These are phyloP conservation scores for Spatula versicolor DNA, from an alignment of 2,797 vertebrate genomes.

Conservation along the genomic window DNA sequence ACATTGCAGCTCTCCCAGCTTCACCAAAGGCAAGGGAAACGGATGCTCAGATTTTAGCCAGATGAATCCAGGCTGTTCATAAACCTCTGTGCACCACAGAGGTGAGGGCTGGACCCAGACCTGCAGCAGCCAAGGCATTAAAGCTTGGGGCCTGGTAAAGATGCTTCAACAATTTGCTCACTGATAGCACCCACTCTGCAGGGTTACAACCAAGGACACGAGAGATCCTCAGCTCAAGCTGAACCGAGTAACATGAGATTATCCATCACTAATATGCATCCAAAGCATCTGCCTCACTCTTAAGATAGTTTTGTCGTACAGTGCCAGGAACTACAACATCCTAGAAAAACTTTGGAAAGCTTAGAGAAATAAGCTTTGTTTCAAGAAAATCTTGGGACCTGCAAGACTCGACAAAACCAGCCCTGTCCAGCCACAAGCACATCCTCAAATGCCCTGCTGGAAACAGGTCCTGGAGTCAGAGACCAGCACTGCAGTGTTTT, in stretches of 20 bases:
- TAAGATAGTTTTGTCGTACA: background rate
- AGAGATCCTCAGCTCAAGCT: background rate
- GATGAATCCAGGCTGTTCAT: background rate
- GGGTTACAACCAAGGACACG: background rate
- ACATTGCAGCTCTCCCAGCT: rapidly evolving
- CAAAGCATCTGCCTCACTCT: background rate
- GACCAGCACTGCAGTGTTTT: background rate
- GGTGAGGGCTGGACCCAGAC: background rate
- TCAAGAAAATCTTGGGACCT: background rate
- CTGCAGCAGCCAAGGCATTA: rapidly evolving
- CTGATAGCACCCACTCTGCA: rapidly evolving
- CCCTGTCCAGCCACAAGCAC: background rate
- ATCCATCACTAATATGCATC: background rate
- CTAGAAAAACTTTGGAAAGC: background rate
- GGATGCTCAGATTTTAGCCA: rapidly evolving
- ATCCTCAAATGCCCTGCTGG: background rate
- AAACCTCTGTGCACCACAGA: background rate
- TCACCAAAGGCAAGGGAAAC: background rate
- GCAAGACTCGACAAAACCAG: background rate
- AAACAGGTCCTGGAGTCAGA: background rate
- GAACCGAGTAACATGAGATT: background rate
- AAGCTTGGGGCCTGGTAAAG: background rate
- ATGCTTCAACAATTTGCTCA: background rate
- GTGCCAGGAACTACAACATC: background rate
- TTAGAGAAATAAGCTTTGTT: background rate